A percentile compares a stretch with the other conserved stretches of the same genome.
Evolutionary conservation across 2,113 vertebrate genomes (phyloP).

Genomic region (Coreoperca whiteheadi): DNA sequence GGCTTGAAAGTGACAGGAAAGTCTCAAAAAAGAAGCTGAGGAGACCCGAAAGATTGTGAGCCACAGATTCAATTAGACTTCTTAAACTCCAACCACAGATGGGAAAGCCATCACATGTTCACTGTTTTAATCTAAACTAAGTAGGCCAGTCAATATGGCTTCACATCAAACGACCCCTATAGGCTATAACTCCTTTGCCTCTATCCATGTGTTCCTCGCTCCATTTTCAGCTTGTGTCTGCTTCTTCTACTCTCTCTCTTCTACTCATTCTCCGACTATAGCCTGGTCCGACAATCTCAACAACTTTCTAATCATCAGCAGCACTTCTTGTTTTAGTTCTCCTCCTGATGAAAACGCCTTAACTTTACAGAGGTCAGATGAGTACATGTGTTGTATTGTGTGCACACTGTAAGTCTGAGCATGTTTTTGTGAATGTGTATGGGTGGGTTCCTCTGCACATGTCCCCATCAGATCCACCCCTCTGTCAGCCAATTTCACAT

Average conservation of each 20-base stretch:
- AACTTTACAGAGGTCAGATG: slow-evolving; percentile 8
- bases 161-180: slow-evolving; percentile 55
- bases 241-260: neutral
- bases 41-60: slow-evolving; percentile 21
- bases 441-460: neutral
- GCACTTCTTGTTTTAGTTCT: neutral
- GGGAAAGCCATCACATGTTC: neutral
- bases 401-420: neutral
- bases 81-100: slow-evolving; percentile 26
- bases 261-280: slow-evolving; percentile 1
- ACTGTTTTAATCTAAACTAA: slow-evolving; percentile 66
- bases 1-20: slow-evolving; percentile 36
- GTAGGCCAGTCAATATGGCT: slow-evolving; percentile 73
- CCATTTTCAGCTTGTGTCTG: neutral
- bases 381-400: neutral
- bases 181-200: slow-evolving; percentile 3
- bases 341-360: slow-evolving; percentile 20
- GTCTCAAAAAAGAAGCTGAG: slow-evolving; percentile 20
- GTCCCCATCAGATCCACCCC: neutral
- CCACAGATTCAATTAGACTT: slow-evolving; percentile 51
- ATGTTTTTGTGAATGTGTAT: neutral
- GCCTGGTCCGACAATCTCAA: neutral
- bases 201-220: neutral
- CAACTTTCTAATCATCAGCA: neutral
- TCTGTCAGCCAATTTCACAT: slow-evolving; percentile 18